Evolutionary conservation across 2,888 invertebrate genomes (phyloP).

Genomic region (Portevinia maculata): DNA sequence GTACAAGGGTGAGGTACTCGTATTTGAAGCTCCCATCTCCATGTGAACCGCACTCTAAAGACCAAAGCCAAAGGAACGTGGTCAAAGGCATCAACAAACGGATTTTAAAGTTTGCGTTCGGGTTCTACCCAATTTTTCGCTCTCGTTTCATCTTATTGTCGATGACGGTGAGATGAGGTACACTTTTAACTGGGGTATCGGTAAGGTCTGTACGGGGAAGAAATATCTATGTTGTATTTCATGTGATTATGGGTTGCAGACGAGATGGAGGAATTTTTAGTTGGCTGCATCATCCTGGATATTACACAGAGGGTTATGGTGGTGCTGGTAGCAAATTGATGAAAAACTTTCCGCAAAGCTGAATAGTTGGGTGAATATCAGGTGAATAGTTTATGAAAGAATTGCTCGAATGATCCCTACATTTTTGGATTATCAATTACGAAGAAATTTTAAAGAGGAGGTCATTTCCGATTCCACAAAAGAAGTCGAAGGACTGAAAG

Average conservation of each 20-base stretch:
- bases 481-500: constrained; percentile 1
- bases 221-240: constrained; percentile 67
- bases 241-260: constrained; percentile 66
- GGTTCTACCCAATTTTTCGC: constrained; percentile 59
- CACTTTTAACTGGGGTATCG: constrained; percentile 19
- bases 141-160: constrained; percentile 64
- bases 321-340: constrained; percentile 57
- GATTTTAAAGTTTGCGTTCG: constrained; percentile 69
- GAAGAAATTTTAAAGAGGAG: constrained; percentile 52
- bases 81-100: constrained; percentile 76
- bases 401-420: constrained; percentile 47
- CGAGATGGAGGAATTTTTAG: constrained; percentile 58
- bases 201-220: neutral
- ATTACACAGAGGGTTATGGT: constrained; percentile 45
- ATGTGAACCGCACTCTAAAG: constrained; percentile 63
- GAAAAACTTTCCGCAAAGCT: constrained; percentile 52
- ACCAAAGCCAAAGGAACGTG: constrained; percentile 75
- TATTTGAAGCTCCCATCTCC: constrained; percentile 16
- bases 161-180: constrained; percentile 53
- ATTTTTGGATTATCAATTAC: constrained; percentile 54
- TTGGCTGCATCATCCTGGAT: constrained; percentile 62
- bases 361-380: constrained; percentile 21
- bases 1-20: constrained; percentile 1
- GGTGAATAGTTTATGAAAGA: constrained; percentile 47
- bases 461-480: constrained; percentile 10